A percentile compares a stretch with the other conserved stretches of the same genome.
phyloP scores from a whole-genome alignment of 2,113 vertebrate genomes.

The Paratilapia polleni region DNA sequence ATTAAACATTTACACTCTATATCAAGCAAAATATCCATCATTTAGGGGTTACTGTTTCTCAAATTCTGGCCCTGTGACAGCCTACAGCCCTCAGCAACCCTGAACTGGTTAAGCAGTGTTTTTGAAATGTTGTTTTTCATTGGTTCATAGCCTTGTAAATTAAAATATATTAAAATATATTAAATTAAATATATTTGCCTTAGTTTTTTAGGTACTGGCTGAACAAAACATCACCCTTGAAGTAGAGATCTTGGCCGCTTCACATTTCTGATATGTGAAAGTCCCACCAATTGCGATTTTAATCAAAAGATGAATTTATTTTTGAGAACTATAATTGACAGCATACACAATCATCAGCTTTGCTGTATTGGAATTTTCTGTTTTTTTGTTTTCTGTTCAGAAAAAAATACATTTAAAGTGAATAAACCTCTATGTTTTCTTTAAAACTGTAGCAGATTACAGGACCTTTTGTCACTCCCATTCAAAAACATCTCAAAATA shows the following conservation, averaged over 20 bases:
- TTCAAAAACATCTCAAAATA: too few relatives aligned
- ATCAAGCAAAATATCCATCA: background rate
- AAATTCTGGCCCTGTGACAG: background rate
- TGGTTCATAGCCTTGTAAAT: background rate
- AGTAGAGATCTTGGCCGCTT: background rate
- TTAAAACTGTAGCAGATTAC: too few relatives aligned
- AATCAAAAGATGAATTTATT: too few relatives aligned
- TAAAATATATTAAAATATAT: too few relatives aligned
- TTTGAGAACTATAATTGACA: background rate
- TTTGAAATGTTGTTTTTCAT: background rate
- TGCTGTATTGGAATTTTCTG: too few relatives aligned
- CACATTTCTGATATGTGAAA: background rate
- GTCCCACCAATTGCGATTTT: too few relatives aligned
- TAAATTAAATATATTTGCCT: too few relatives aligned
- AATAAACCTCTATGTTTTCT: too few relatives aligned
- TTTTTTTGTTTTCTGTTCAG: too few relatives aligned
- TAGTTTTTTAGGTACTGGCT: too few relatives aligned
- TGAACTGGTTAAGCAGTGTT: background rate
- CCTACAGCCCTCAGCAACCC: background rate
- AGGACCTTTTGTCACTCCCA: too few relatives aligned
- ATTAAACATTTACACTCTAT: background rate
- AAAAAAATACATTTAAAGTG: too few relatives aligned
- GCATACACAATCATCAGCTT: background rate
- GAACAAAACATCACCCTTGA: background rate
- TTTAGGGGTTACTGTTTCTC: background rate